A percentile compares a stretch with the other conserved stretches of the same genome.
These are phyloP conservation scores for Zingel zingel DNA, from an alignment of 2,113 vertebrate species.

Conservation along the genomic window DNA sequence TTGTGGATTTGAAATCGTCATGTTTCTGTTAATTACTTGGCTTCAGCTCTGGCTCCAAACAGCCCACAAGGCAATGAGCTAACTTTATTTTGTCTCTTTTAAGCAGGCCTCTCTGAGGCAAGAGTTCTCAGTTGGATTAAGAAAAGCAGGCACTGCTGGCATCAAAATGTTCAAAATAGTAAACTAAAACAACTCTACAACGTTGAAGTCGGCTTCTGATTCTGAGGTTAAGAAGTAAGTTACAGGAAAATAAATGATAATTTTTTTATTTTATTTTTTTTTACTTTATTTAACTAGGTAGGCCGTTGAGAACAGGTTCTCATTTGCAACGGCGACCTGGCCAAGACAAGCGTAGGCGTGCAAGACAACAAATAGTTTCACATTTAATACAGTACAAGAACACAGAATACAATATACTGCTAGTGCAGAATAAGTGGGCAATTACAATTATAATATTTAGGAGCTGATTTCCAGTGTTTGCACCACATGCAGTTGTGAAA, in stretches of 20 bases:
- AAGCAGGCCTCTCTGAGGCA: constrained; percentile 37
- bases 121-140: constrained; percentile 30
- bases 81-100: constrained; percentile 56
- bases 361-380: no score
- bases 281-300: no score
- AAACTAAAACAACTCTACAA: neutral
- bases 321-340: no score
- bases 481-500: neutral
- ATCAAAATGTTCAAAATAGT: constrained; percentile 16
- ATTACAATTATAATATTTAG: neutral
- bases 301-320: no score
- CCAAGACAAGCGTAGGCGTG: no score
- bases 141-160: constrained; percentile 9
- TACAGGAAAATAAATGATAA: neutral
- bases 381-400: no score
- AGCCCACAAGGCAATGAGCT: constrained; percentile 67
- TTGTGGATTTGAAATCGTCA: constrained; percentile 74
- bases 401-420: no score
- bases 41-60: constrained; percentile 66
- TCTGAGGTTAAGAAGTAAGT: neutral
- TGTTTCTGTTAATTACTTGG: constrained; percentile 78
- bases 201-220: neutral
- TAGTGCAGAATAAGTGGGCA: no score
- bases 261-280: no score
- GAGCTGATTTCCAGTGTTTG: neutral